Percentiles rank a stretch among this genome's conserved stretches.
These are phyloP conservation scores for Vespertilio murinus DNA, from an alignment of 2,797 vertebrate genomes.

Conservation along the genomic window DNA sequence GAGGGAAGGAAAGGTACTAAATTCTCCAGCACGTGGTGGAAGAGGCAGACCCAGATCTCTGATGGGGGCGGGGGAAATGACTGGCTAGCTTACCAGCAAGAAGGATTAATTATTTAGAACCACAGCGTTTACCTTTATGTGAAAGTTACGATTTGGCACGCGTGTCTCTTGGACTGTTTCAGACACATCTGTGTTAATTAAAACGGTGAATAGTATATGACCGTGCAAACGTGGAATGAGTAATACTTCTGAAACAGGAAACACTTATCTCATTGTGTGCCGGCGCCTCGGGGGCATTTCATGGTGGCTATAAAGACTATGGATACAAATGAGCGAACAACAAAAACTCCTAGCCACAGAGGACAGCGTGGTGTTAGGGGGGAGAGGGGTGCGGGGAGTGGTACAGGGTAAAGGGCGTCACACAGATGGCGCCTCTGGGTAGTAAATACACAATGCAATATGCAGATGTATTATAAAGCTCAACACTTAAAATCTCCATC, in stretches of 20 bases:
- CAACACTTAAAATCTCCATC: neutral
- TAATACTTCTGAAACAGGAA: neutral
- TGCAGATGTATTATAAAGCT: neutral
- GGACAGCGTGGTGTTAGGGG: neutral
- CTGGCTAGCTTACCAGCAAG: neutral
- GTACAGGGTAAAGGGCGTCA: neutral
- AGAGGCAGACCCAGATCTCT: neutral
- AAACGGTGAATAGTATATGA: neutral
- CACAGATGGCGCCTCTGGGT: neutral
- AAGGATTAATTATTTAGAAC: constrained; percentile 19
- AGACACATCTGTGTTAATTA: neutral
- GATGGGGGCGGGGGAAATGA: neutral
- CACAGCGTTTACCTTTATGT: neutral
- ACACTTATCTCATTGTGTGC: neutral
- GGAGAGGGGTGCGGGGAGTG: neutral
- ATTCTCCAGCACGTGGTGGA: neutral
- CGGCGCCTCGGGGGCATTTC: neutral
- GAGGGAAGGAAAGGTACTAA: neutral
- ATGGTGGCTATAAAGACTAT: neutral
- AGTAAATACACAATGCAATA: neutral
- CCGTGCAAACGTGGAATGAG: neutral
- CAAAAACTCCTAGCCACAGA: neutral
- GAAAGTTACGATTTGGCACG: neutral
- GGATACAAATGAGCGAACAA: neutral
- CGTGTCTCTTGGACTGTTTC: neutral